Conservation (phyloP, 2,888 invertebrate species). For the Ellobium chinense region DNA sequence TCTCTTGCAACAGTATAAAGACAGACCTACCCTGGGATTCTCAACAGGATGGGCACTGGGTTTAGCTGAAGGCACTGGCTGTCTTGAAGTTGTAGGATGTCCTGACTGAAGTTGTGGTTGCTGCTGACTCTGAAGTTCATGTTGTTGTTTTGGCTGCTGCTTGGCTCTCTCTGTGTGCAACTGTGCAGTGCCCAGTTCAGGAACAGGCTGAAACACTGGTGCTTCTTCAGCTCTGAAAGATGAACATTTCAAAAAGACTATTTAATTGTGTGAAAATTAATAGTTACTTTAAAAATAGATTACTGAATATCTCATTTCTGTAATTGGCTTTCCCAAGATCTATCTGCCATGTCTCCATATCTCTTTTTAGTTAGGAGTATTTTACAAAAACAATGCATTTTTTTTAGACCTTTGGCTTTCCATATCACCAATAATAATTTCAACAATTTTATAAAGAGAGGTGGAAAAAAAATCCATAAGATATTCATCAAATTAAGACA, state of each 20-base stretch:
- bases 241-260: not conserved
- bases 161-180: not conserved
- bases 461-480: no score
- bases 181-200: not conserved
- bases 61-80: not conserved
- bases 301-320: no score
- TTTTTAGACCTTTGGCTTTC: no score
- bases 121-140: conserved; percentile 11
- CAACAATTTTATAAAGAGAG: no score
- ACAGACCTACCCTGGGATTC: conserved; percentile 3
- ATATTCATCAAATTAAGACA: no score
- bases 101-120: conserved; percentile 21
- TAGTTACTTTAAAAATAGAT: not conserved
- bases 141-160: not conserved
- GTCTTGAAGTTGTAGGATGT: not conserved
- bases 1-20: not conserved
- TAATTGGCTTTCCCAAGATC: no score
- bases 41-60: not conserved
- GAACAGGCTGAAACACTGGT: not conserved
- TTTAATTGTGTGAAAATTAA: not conserved
- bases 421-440: no score
- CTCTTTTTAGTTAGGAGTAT: no score
- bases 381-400: no score
- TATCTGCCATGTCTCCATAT: no score
- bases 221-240: conserved; percentile 15